These are phyloP conservation scores for Amphimedon queenslandica DNA, from an alignment of 37 sponge, comb jelly and placozoan genomes.

Conservation along the genomic window DNA sequence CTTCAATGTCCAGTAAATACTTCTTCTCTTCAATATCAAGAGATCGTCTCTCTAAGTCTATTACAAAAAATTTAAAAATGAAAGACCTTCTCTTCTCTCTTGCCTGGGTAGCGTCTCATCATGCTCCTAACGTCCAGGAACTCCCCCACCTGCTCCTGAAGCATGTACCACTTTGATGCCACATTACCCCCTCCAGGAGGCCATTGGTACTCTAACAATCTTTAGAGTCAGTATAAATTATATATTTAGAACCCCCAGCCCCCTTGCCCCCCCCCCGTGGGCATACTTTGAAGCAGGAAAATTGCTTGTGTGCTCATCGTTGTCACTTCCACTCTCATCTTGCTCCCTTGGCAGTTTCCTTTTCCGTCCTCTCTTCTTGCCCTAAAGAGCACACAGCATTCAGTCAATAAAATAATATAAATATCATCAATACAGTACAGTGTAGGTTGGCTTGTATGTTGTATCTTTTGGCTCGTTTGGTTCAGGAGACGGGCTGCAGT, in stretches of 20 bases:
- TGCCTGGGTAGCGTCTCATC: slow-evolving; percentile 81
- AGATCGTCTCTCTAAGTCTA: slow-evolving; percentile 51
- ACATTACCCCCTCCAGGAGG: slow-evolving; percentile 53
- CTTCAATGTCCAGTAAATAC: slow-evolving; percentile 58
- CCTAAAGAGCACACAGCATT: too few relatives aligned
- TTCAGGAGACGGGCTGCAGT: too few relatives aligned
- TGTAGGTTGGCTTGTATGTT: too few relatives aligned
- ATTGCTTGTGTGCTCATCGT: background rate
- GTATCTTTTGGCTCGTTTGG: too few relatives aligned
- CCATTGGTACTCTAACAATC: slow-evolving; percentile 92
- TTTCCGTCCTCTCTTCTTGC: background rate
- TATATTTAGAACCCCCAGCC: too few relatives aligned
- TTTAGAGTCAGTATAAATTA: background rate
- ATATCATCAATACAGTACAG: too few relatives aligned
- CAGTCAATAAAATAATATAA: too few relatives aligned
- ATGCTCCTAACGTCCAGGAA: slow-evolving; percentile 82
- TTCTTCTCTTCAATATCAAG: slow-evolving; percentile 71
- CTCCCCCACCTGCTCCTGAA: slow-evolving; percentile 92
- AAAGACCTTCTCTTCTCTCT: background rate
- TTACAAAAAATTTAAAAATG: background rate
- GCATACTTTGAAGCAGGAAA: background rate
- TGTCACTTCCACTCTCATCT: slow-evolving; percentile 3
- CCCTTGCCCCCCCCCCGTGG: too few relatives aligned
- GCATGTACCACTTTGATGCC: slow-evolving; percentile 80
- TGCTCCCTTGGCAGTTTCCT: background rate